These are phyloP conservation scores for Cyaniris semiargus DNA, from an alignment of 2,888 invertebrate genomes.

Conservation along the genomic window DNA sequence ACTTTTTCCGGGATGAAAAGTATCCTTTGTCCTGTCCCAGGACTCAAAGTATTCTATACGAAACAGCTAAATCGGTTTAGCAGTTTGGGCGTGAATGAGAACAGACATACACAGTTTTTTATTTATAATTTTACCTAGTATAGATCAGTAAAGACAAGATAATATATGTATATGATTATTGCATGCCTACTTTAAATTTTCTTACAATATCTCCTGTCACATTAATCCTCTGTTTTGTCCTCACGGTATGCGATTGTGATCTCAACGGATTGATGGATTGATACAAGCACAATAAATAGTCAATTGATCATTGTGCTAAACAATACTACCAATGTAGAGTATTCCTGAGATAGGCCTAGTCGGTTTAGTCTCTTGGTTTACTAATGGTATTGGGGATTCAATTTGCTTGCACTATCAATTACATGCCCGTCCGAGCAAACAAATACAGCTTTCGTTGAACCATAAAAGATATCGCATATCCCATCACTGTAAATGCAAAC, in stretches of 20 bases:
- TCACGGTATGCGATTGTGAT: background rate
- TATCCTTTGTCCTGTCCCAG: no score
- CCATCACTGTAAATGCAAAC: no score
- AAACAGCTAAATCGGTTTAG: no score
- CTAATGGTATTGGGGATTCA: slow-evolving; percentile 23
- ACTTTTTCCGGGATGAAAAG: no score
- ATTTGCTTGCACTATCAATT: slow-evolving; percentile 10
- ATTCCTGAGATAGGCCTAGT: background rate
- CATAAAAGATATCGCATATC: background rate
- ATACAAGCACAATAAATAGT: background rate
- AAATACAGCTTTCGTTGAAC: background rate
- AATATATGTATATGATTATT: no score
- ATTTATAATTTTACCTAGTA: no score
- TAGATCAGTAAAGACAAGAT: no score
- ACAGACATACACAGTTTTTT: no score
- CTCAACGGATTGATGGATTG: background rate
- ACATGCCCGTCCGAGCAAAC: background rate
- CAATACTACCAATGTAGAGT: slow-evolving; percentile 17
- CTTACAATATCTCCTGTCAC: background rate
- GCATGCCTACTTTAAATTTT: no score
- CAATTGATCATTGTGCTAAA: background rate
- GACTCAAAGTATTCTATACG: no score
- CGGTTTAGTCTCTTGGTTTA: slow-evolving; percentile 23
- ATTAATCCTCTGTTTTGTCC: background rate
- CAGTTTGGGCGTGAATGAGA: no score